Evolutionary conservation across 37 sponge, comb jelly and placozoan species (phyloP).

Genomic region (Ianthella basta): DNA sequence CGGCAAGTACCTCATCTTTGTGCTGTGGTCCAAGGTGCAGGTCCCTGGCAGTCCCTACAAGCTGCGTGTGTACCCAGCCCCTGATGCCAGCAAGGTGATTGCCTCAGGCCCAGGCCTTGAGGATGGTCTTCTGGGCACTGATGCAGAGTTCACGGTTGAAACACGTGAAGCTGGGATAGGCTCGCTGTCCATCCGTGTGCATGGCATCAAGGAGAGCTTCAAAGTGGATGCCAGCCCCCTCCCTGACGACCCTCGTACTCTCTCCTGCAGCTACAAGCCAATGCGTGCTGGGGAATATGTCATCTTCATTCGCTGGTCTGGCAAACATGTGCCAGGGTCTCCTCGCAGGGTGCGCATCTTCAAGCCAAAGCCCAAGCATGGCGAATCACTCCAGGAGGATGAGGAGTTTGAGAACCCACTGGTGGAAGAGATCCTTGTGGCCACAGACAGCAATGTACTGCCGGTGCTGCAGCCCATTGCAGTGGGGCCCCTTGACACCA

Average conservation of each 20-base stretch:
- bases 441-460: conserved; percentile 24
- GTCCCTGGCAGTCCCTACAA: conserved; percentile 89
- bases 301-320: conserved; percentile 44
- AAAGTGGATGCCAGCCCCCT: conserved; percentile 70
- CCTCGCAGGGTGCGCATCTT: conserved; percentile 30
- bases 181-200: conserved; percentile 79
- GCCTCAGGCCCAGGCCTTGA: conserved; percentile 83
- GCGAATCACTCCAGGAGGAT: conserved; percentile 19
- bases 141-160: conserved; percentile 74
- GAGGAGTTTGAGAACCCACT: neutral
- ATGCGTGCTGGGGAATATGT: conserved; percentile 35
- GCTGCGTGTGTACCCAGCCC: conserved; percentile 72
- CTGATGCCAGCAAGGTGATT: conserved; percentile 86
- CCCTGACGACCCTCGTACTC: conserved; percentile 37
- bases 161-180: conserved; percentile 88
- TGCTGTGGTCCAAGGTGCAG: conserved; percentile 79
- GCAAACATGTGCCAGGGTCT: conserved; percentile 33
- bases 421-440: neutral
- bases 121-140: conserved; percentile 25
- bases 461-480: neutral
- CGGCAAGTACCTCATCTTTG: conserved; percentile 79
- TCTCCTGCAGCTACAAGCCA: conserved; percentile 19
- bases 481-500: conserved; percentile 15
- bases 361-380: conserved; percentile 18
- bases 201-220: conserved; percentile 89